Conservation (phyloP, 2,888 invertebrate genomes). For the Linyphia triangularis region DNA sequence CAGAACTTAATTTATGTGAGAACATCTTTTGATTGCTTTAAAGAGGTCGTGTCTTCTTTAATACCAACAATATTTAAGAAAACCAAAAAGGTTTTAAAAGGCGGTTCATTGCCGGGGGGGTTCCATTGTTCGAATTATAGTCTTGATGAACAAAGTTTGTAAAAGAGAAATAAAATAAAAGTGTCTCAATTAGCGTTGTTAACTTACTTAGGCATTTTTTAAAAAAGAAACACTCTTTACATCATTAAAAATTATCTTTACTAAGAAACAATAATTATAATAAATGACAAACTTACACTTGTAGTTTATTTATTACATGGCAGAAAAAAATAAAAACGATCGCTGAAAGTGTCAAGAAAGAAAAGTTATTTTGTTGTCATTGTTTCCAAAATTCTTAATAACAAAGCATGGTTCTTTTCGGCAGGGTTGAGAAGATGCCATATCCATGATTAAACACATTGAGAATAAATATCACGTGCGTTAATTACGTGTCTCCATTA, state of each 20-base stretch:
- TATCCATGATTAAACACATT: slow-evolving; percentile 57
- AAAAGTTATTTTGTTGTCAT: neutral
- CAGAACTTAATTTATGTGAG: neutral
- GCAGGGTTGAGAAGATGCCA: slow-evolving; percentile 11
- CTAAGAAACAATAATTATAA: neutral
- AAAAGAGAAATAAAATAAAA: neutral
- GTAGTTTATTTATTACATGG: neutral
- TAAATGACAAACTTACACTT: neutral
- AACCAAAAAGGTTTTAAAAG: slow-evolving; percentile 2
- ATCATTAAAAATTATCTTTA: neutral
- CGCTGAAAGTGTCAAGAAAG: neutral
- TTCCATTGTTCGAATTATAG: slow-evolving; percentile 38
- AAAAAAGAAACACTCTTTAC: slow-evolving; percentile 1
- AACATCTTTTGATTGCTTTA: neutral
- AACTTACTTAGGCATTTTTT: slow-evolving; percentile 14
- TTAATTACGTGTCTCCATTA: slow-evolving; percentile 65
- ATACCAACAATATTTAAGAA: neutral
- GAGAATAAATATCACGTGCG: slow-evolving; percentile 49
- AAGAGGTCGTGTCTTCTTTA: neutral
- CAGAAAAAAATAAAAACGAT: neutral
- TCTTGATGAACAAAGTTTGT: neutral
- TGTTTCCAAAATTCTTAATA: neutral
- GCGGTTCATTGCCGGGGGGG: neutral
- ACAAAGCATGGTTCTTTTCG: slow-evolving; percentile 19
- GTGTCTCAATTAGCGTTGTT: slow-evolving; percentile 42